A percentile compares a stretch with the other conserved stretches of the same genome.
These are phyloP conservation scores for Desmophyllum pertusum DNA, from an alignment of 92 coral and sea anemone species.

Conservation along the genomic window DNA sequence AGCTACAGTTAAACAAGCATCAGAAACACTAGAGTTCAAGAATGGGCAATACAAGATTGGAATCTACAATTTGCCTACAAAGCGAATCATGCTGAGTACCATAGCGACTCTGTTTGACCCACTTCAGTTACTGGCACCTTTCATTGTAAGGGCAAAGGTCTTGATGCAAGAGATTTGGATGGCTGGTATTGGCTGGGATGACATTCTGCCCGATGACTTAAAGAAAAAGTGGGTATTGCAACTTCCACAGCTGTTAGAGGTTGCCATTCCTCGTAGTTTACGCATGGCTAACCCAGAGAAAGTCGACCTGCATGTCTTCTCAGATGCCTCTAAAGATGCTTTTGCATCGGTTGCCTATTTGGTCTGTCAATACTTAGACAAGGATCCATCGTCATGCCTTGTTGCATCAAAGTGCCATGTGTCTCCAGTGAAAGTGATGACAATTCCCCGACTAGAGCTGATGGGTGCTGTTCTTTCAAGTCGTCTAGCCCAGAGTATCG, in stretches of 20 bases:
- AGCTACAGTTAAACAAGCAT: too few species aligned
- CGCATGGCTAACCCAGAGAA: conserved; percentile 27
- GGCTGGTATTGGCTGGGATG: conserved; percentile 52
- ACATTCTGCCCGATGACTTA: conserved; percentile 41
- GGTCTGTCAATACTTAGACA: conserved; percentile 30
- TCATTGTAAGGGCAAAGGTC: background rate
- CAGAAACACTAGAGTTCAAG: background rate
- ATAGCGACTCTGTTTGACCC: conserved; percentile 38
- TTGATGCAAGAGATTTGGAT: background rate
- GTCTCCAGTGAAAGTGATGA: conserved; percentile 39
- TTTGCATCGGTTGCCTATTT: conserved; percentile 21
- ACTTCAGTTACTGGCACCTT: background rate
- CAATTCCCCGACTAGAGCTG: conserved; percentile 37
- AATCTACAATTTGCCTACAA: conserved; percentile 20
- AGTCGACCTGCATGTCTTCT: conserved; percentile 38
- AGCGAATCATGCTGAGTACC: conserved; percentile 25
- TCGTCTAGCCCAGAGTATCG: conserved; percentile 29
- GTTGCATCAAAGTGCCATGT: conserved; percentile 32
- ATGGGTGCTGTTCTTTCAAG: conserved; percentile 61
- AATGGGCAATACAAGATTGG: background rate
- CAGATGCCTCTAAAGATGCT: conserved; percentile 20
- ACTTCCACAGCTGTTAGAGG: background rate
- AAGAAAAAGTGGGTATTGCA: conserved; percentile 28
- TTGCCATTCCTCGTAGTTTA: conserved; percentile 43
- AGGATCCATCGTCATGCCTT: conserved; percentile 23